Base-by-base conservation (phyloP, 2,888 invertebrate species). In the Drosophila infuscata region DNA sequence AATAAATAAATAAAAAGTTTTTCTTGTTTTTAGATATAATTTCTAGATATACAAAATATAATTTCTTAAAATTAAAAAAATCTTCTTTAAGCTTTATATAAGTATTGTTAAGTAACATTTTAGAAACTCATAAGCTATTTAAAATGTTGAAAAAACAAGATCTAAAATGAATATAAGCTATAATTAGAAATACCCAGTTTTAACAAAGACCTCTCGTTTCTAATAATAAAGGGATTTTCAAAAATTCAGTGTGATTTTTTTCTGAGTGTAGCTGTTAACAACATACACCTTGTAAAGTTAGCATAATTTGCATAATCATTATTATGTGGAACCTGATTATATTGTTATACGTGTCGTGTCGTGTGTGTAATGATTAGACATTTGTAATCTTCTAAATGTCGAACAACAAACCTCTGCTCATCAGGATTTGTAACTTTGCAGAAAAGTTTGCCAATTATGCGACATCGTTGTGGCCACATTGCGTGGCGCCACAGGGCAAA, bases 381-480 rank as follows among this genome's bases (percentile, higher is more conserved):
- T 6, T 43, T 6, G 11, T 20, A 20, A 20, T 12, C 43, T 20
- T 3, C 20, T 25, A 20, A 15, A 3, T 20, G 20, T 25, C 20
- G 15, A 46, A 8, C 25, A 25, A 25, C 15, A 25, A 46, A 15
- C 8, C 15, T 46, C 4, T 20, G 36, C 48, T 8, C 41, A 36
- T 38, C 46, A 30, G 36, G 46, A 8, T 53, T 53, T 25, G 25
- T 25, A 63, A 38, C 48, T 25, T n/a, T 49, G 29, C 48, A 48
- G 36, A 58, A 53, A 79, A 79, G 63, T 79, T 79, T 62, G 64
- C 35, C 62, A 62, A 38, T 63, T 74, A 65, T 70, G 59, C 53
- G 63, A 63, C 70, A 77, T 79, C 60, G 74, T 57, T 78, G 76
- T 41, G 74, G 64, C 58, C 68, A 63, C 74, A 78, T 33, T 70